Base-by-base conservation (phyloP, 2,888 invertebrate species). In the Calameuta filiformis region DNA sequence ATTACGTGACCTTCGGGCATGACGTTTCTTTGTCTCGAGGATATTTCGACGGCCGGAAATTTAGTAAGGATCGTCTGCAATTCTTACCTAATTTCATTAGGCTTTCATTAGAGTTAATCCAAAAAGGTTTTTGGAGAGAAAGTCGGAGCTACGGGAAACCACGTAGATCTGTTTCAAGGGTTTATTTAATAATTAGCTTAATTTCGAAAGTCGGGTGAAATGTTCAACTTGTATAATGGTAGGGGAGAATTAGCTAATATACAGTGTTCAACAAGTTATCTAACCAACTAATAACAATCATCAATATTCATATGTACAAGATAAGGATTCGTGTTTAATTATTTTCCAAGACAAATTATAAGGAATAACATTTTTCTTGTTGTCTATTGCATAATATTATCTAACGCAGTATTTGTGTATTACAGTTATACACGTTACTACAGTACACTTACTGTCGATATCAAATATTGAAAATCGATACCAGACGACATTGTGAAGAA, bases 391-490 rank as follows among this genome's bases (percentile, higher is more conserved):
- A 56, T 23, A 56, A 56, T 56, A 56, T 56, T 56, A 15, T 23
- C 56, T 56, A 6, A 56, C 23, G 0, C 23, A 56, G 23, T 56
- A 56, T 56, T 56, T 56, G 23, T 9, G 1, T 9, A 9, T 56
- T 23, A 2, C 15, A 56, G 9, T 9, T 23, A 23, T 23, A 56
- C 23, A 82, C 81, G 76, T 81, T 76, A 77, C 69, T 71, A 71
- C 77, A 79, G 69, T 79, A 75, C 81, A 86, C 80, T 81, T 79
- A 75, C 83, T 85, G 84, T 85, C 87, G 85, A 83, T 86, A 84
- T 83, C 86, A 87, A 86, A 81, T 87, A 88, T 87, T 87, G 88
- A 88, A 86, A 88, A 88, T 88, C 88, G 88, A 88, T 88, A 83
- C 85, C 85, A 88, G 88, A 87, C 88, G 82, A 78, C 77, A 85